These are phyloP conservation scores for Actias luna DNA, from an alignment of 2,888 invertebrate species.

Conservation along the genomic window DNA sequence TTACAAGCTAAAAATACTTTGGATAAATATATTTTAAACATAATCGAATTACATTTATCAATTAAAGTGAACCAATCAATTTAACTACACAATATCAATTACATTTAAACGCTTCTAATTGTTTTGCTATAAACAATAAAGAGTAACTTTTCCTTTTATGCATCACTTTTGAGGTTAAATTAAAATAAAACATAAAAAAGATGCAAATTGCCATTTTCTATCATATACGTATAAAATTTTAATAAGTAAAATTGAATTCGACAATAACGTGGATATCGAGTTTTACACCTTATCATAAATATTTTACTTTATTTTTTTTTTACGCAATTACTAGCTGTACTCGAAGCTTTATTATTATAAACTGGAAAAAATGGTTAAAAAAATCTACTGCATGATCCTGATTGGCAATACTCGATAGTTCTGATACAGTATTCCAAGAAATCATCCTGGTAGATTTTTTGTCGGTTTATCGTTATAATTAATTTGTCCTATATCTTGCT, in stretches of 20 bases:
- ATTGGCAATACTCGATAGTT: no score
- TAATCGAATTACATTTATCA: background rate
- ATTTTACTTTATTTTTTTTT: constrained; percentile 20
- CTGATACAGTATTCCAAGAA: no score
- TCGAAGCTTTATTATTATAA: no score
- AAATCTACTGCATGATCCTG: no score
- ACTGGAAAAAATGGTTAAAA: no score
- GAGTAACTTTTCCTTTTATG: background rate
- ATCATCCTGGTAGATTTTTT: no score
- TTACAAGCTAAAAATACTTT: no score
- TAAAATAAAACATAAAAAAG: background rate
- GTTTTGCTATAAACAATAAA: no score
- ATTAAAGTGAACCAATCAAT: background rate
- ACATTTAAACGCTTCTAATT: background rate
- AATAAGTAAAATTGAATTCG: constrained; percentile 21
- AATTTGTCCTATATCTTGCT: no score
- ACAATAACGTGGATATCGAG: constrained; percentile 4
- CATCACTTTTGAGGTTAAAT: background rate
- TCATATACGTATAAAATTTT: background rate
- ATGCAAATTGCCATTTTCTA: background rate
- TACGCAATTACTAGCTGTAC: no score
- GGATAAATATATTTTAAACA: no score
- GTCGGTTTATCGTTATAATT: no score
- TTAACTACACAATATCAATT: background rate
- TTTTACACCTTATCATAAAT: constrained; percentile 2